Evolutionary conservation across 2,888 invertebrate species (phyloP).

Genomic region (Cynaeus angustus): DNA sequence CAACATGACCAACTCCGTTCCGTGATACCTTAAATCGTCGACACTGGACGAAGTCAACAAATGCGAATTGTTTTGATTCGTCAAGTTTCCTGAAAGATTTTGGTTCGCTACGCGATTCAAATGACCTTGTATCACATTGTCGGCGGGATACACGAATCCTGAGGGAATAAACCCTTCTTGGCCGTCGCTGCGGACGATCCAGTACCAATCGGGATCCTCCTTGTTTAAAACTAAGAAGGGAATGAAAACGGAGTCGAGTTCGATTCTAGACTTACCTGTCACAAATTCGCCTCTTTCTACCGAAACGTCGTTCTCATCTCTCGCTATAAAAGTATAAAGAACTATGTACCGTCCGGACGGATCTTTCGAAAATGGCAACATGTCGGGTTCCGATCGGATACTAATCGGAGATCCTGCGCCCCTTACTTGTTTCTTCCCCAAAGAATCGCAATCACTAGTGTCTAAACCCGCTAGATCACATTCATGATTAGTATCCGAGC

Average conservation of each 20-base stretch:
- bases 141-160: slow-evolving; percentile 94
- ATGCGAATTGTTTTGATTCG: slow-evolving; percentile 63
- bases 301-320: slow-evolving; percentile 95
- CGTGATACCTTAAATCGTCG: slow-evolving; percentile 86
- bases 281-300: slow-evolving; percentile 96
- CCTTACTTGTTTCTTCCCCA: slow-evolving; percentile 72
- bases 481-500: slow-evolving; percentile 76
- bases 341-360: slow-evolving; percentile 94
- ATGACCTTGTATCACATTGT: slow-evolving; percentile 81
- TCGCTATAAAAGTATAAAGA: slow-evolving; percentile 92
- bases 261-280: slow-evolving; percentile 74
- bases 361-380: slow-evolving; percentile 84
- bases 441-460: slow-evolving; percentile 77
- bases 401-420: slow-evolving; percentile 72
- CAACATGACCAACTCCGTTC: slow-evolving; percentile 93
- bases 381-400: slow-evolving; percentile 75
- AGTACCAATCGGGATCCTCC: slow-evolving; percentile 97
- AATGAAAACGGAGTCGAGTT: slow-evolving; percentile 3
- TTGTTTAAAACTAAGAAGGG: slow-evolving; percentile 83
- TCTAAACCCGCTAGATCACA: slow-evolving; percentile 73
- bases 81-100: slow-evolving; percentile 57
- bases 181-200: slow-evolving; percentile 94
- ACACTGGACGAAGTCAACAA: slow-evolving; percentile 65
- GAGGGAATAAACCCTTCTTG: slow-evolving; percentile 97
- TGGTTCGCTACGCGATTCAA: slow-evolving; percentile 69